These are phyloP conservation scores for Microtus ochrogaster DNA, from an alignment of 2,113 vertebrate species.

Conservation along the genomic window DNA sequence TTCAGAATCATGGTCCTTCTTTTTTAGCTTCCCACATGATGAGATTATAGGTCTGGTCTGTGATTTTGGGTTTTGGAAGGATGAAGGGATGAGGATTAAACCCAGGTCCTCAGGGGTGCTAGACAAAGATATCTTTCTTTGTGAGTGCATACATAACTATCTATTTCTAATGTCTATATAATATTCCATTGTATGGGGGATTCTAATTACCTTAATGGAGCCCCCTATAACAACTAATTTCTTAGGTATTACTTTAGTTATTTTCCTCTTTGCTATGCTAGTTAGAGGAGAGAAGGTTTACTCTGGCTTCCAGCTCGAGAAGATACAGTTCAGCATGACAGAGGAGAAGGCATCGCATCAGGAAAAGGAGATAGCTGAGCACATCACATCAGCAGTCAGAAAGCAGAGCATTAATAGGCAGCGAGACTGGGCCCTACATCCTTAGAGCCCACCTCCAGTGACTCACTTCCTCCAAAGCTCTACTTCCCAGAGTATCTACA, in stretches of 20 bases:
- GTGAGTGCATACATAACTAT: not conserved
- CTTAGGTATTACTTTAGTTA: not conserved
- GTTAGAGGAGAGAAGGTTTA: not conserved
- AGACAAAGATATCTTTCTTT: not conserved
- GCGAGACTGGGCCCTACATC: not conserved
- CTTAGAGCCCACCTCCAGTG: not conserved
- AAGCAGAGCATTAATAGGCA: not conserved
- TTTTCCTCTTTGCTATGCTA: not conserved
- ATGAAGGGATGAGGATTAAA: not conserved
- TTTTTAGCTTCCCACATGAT: not conserved
- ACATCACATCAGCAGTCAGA: not conserved
- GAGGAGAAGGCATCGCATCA: not conserved
- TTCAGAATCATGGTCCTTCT: not conserved
- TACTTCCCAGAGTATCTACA: not conserved
- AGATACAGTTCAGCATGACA: not conserved
- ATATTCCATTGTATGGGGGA: slow-evolving; percentile 4
- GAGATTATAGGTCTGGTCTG: not conserved
- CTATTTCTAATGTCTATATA: slow-evolving; percentile 18
- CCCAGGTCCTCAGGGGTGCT: not conserved
- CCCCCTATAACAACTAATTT: not conserved
- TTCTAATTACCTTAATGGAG: slow-evolving; percentile 42
- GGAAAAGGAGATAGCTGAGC: not conserved
- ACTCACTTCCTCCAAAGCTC: not conserved
- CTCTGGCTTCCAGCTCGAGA: not conserved
- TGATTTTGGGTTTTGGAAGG: not conserved